phyloP scores from a whole-genome alignment of 2,113 vertebrate genomes.

The Dasyornis broadbenti region DNA sequence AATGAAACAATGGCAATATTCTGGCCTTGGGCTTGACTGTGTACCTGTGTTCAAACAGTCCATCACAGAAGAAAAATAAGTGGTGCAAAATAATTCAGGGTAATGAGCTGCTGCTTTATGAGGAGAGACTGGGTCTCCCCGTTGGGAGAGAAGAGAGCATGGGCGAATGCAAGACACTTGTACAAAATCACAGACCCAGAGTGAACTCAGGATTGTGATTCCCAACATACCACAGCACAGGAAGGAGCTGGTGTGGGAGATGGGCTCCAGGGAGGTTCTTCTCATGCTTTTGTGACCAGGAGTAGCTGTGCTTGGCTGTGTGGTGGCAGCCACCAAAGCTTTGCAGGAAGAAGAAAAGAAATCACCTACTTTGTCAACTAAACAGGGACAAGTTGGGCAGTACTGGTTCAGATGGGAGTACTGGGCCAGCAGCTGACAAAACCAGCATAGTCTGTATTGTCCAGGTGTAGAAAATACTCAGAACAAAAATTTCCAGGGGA shows the following conservation, averaged over 20 bases:
- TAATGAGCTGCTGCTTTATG: neutral
- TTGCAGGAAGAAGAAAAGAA: neutral
- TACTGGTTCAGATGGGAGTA: neutral
- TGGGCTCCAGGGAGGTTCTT: neutral
- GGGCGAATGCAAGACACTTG: accelerated
- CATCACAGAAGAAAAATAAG: neutral
- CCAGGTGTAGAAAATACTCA: neutral
- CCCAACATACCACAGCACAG: accelerated
- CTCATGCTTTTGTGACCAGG: neutral
- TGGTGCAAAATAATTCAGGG: neutral
- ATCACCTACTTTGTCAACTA: neutral
- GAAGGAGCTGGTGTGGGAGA: neutral
- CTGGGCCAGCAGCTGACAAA: neutral
- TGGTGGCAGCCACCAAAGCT: neutral
- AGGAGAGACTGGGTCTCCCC: neutral
- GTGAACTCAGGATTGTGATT: neutral
- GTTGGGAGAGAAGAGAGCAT: neutral
- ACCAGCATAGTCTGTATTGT: neutral
- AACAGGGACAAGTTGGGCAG: neutral
- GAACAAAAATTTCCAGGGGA: neutral
- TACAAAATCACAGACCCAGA: neutral
- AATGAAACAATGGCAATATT: neutral
- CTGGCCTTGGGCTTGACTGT: neutral
- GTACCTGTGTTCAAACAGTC: neutral
- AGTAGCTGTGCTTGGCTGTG: neutral